These are phyloP conservation scores for Sorex maritimensis DNA, from an alignment of 2,797 vertebrate species.

Conservation along the genomic window DNA sequence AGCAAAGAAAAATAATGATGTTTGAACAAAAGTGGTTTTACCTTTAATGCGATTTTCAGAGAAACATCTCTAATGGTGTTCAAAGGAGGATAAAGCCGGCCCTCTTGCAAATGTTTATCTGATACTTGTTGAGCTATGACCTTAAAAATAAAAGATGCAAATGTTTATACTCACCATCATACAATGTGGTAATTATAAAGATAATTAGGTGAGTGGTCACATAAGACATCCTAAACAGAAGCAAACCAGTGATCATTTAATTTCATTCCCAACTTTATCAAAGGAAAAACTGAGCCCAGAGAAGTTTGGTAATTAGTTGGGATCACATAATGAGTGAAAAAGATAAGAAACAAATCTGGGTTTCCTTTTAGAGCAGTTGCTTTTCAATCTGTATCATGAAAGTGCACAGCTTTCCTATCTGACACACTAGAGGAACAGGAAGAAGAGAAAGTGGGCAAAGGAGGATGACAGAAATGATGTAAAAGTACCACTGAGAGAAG, in stretches of 20 bases:
- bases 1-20: background rate
- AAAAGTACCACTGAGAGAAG: too few species aligned
- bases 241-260: background rate
- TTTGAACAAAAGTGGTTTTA: constrained; percentile 86
- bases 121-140: constrained; percentile 95
- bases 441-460: background rate
- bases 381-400: background rate
- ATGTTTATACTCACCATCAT: background rate
- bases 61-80: constrained; percentile 94
- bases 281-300: constrained; percentile 19
- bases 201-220: background rate
- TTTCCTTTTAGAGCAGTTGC: background rate
- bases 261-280: background rate
- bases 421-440: background rate
- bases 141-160: constrained; percentile 87
- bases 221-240: background rate
- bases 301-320: background rate
- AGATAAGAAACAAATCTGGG: background rate
- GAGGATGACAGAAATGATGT: rapidly evolving
- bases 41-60: constrained; percentile 95
- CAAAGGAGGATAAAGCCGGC: constrained; percentile 97
- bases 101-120: constrained; percentile 95
- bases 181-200: background rate
- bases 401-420: background rate
- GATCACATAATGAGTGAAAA: background rate